Percentiles rank a stretch among this genome's conserved stretches.
Evolutionary conservation across 92 coral and sea anemone genomes (phyloP).

Genomic region (Bergia sp.): DNA sequence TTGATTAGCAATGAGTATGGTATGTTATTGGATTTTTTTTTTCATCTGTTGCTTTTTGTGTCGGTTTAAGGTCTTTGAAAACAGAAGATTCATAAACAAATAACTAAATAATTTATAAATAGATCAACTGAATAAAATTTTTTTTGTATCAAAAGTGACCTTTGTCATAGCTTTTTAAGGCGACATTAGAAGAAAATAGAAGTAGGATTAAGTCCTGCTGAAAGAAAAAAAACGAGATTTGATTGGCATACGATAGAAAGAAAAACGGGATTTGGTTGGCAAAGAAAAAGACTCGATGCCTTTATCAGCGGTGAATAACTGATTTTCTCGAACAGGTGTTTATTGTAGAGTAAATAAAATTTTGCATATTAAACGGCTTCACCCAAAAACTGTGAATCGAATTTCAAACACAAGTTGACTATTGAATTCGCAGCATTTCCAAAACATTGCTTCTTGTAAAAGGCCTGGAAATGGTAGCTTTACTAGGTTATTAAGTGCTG

Average conservation of each 20-base stretch:
- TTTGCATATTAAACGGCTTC: conserved; percentile 36
- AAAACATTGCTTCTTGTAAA: not conserved
- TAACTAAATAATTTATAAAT: no score
- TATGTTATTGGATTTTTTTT: no score
- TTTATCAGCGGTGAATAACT: conserved; percentile 41
- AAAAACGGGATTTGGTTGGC: conserved; percentile 30
- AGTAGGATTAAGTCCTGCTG: not conserved
- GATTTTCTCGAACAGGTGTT: conserved; percentile 42
- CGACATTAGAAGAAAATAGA: not conserved
- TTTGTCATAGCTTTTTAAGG: not conserved
- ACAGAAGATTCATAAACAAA: no score
- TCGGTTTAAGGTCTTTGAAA: no score
- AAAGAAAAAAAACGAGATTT: no score
- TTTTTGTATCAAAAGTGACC: not conserved
- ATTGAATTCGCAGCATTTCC: not conserved
- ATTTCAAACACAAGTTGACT: conserved; percentile 7
- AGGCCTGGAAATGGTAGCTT: conserved; percentile 8
- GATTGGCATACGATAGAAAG: not conserved
- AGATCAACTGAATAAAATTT: no score
- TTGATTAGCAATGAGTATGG: no score
- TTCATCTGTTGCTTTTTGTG: no score
- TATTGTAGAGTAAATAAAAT: conserved; percentile 32
- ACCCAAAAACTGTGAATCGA: conserved; percentile 11
- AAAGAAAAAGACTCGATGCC: conserved; percentile 15
- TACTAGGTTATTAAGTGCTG: not conserved